These are phyloP conservation scores for Lydus trimaculatus DNA, from an alignment of 2,888 invertebrate species.

Conservation along the genomic window DNA sequence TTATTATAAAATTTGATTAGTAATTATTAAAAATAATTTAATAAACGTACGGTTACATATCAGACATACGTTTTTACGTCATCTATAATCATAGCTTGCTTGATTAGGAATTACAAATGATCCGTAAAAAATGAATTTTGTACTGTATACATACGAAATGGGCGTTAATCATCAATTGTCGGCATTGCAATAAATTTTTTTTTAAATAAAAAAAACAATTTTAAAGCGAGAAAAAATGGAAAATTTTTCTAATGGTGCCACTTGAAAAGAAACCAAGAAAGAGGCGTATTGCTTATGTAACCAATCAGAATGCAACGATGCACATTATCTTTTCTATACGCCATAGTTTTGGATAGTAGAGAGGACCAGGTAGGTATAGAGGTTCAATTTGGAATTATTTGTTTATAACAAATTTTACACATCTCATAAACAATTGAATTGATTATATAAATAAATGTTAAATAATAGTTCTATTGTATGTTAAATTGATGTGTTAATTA, in stretches of 20 bases:
- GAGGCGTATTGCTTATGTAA: conserved; percentile 4
- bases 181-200: background rate
- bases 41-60: background rate
- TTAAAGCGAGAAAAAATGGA: too few species aligned
- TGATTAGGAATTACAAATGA: too few species aligned
- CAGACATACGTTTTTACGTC: background rate
- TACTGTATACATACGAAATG: too few species aligned
- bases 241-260: background rate
- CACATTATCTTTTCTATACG: background rate
- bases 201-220: too few species aligned
- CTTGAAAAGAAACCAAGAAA: background rate
- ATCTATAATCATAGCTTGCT: background rate
- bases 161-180: background rate
- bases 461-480: too few species aligned
- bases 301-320: conserved; percentile 8
- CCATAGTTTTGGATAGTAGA: conserved; percentile 1
- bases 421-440: background rate
- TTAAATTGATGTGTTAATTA: too few species aligned
- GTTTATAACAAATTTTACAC: background rate
- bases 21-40: background rate
- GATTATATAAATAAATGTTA: too few species aligned
- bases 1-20: background rate
- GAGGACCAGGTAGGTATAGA: background rate
- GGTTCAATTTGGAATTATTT: too few species aligned
- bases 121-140: too few species aligned